Evolutionary conservation across 2,888 invertebrate genomes (phyloP).

Genomic region (Syrphus vitripennis): DNA sequence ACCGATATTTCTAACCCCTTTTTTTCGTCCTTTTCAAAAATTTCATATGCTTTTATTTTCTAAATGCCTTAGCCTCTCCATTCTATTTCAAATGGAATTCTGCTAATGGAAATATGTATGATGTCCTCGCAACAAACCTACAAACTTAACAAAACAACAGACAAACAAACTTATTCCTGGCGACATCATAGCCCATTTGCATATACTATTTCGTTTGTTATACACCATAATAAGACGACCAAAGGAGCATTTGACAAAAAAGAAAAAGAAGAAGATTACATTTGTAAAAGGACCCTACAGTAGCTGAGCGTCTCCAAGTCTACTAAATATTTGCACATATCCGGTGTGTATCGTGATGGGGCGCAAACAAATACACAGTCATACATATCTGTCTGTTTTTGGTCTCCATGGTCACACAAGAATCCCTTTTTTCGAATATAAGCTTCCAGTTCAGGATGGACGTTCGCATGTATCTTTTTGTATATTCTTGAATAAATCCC

Average conservation of each 20-base stretch:
- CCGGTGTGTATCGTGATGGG: constrained; percentile 63
- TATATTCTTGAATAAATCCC: constrained; percentile 1
- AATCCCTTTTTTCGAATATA: constrained; percentile 22
- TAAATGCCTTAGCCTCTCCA: constrained; percentile 48
- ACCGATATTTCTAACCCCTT: constrained; percentile 39
- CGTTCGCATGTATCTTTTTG: constrained; percentile 58
- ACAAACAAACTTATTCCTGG: constrained; percentile 68
- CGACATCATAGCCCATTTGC: constrained; percentile 69
- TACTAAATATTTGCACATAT: constrained; percentile 71
- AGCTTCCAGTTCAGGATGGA: constrained; percentile 53
- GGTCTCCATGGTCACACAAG: constrained; percentile 50
- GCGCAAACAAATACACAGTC: constrained; percentile 20
- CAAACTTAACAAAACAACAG: constrained; percentile 68
- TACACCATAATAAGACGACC: constrained; percentile 50
- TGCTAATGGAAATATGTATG: constrained; percentile 70
- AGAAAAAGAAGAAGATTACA: constrained; percentile 30
- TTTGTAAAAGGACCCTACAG: constrained; percentile 66
- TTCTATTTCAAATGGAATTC: constrained; percentile 35
- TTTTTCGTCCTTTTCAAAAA: constrained; percentile 12
- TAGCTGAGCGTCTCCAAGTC: constrained; percentile 68
- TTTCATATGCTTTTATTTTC: constrained; percentile 64
- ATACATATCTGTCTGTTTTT: constrained; percentile 40
- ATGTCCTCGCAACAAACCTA: constrained; percentile 64
- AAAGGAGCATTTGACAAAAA: constrained; percentile 23
- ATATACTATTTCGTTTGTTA: constrained; percentile 62